phyloP scores from a whole-genome alignment of 2,113 vertebrate species.

The Addax nasomaculatus region DNA sequence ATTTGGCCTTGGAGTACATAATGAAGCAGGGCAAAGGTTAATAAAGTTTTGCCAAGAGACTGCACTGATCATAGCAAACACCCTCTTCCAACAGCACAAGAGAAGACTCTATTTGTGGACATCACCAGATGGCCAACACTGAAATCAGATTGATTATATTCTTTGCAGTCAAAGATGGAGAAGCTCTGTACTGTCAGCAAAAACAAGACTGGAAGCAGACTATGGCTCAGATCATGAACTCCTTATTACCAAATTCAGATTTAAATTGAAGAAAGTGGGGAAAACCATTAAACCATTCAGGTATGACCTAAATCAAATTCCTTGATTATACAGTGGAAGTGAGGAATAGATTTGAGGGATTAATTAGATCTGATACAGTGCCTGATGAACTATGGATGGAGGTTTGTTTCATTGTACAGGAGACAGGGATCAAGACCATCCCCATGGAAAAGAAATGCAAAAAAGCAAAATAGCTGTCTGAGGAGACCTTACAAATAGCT shows the following conservation, averaged over 20 bases:
- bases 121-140: neutral
- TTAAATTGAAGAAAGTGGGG: neutral
- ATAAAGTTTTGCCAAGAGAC: neutral
- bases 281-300: neutral
- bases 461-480: neutral
- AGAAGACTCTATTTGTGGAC: neutral
- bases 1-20: neutral
- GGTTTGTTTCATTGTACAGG: fast-evolving
- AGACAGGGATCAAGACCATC: neutral
- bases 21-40: neutral
- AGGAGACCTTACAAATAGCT: neutral
- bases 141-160: neutral
- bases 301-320: neutral
- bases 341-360: neutral
- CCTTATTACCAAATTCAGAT: neutral
- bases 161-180: neutral
- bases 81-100: too few species aligned
- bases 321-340: neutral
- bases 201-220: neutral
- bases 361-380: neutral
- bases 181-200: neutral
- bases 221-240: neutral
- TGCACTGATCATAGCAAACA: neutral
- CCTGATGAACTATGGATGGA: neutral
- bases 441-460: neutral